Evolutionary conservation across 1,140 invertebrate species (phyloP), one percentile per base, ranked within the genome.

Genomic region (Hestina assimilis): DNA sequence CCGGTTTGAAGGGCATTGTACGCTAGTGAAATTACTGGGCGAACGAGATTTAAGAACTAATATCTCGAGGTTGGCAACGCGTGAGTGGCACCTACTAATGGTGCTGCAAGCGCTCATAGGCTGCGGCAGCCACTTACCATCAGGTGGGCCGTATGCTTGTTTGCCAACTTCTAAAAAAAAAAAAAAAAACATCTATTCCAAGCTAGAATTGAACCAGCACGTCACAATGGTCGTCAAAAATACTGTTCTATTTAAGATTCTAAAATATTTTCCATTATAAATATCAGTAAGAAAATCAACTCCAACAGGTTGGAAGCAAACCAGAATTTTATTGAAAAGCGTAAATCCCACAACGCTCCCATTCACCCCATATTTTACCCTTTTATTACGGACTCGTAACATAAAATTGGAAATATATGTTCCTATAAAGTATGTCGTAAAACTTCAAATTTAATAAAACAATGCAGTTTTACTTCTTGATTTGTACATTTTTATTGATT

Each of bases 391-490:
- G 57, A 31, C 50, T 53, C 43, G 57, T 59, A 59, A 45, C 53
- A 56, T 62, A 62, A 62, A 62, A 62, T 62, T 42, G 53, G 47
- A 47, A 57, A 57, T 57, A 52, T 62, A 59, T 59, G 57, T 23
- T 47, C 31, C 59, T 40, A 57, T 62, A 62, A 62, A 62, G 53
- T 56, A 48, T 40, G 24, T 40, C 59, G 59, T 62, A 62, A n/a
- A 62, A 57, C 45, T 62, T 52, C 38, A 62, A 62, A 62, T 62
- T 59, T 57, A 62, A 62, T 62, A 62, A 62, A 56, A 43, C 42
- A 56, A 45, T 57, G 29, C 45, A 50, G 20, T 56, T 62, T 42
- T 40, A 19, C 33, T 19, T 38, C 9, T 38, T 8, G 33, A 38
- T 17, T 38, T 38, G 17, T 38, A 17, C 7, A 38, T 38, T 2